Conservation (phyloP, 1,140 invertebrate genomes). For the Aporrectodea caliginosa region DNA sequence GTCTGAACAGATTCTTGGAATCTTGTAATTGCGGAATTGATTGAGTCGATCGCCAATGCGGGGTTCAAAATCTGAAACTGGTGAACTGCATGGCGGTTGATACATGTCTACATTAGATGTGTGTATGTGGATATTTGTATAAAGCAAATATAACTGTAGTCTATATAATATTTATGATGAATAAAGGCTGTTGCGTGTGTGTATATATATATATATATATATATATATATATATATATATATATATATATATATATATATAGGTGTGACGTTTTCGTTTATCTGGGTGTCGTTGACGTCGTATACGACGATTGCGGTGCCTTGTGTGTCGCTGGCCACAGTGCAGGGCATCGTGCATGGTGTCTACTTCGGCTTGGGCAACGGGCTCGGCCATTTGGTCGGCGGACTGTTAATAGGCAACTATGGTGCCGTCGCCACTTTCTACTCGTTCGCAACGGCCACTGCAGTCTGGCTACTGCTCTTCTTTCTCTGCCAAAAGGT, state of each 20-base stretch:
- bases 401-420: slow-evolving; percentile 26
- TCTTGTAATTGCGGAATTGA: too few relatives aligned
- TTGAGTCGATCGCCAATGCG: too few relatives aligned
- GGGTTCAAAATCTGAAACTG: too few relatives aligned
- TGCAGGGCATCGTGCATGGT: slow-evolving; percentile 33
- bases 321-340: slow-evolving; percentile 26
- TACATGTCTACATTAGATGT: too few relatives aligned
- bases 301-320: slow-evolving; percentile 28
- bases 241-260: slow-evolving; percentile 13
- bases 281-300: slow-evolving; percentile 31
- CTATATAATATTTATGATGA: background rate
- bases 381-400: slow-evolving; percentile 28
- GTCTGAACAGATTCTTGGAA: too few relatives aligned
- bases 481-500: slow-evolving; percentile 13
- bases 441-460: background rate
- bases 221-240: slow-evolving; percentile 13
- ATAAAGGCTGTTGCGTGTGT: background rate
- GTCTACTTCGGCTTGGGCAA: slow-evolving; percentile 30
- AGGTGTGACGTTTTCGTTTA: slow-evolving; percentile 30
- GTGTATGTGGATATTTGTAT: background rate
- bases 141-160: background rate
- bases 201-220: slow-evolving; percentile 18
- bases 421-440: slow-evolving; percentile 26
- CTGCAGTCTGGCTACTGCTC: background rate
- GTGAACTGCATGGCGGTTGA: too few relatives aligned